Conservation (phyloP, 2,888 invertebrate genomes). For the Agrotis clavis region DNA sequence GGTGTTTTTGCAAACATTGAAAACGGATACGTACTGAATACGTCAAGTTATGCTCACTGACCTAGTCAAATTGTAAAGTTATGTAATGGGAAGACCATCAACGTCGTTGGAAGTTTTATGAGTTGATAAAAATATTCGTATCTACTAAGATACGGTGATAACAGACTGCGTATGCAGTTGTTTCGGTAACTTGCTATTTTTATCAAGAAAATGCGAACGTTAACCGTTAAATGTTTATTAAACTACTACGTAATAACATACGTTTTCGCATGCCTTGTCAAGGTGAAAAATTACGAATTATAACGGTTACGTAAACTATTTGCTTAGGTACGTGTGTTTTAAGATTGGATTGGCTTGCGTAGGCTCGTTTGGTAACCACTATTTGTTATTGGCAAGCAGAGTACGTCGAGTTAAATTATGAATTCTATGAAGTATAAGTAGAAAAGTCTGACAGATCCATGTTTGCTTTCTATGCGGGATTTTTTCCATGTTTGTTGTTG, state of each 20-base stretch:
- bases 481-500: not conserved
- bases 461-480: not conserved
- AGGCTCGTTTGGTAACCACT: constrained; percentile 3
- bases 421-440: not conserved
- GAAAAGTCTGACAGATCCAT: not conserved
- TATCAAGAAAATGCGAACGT: constrained; percentile 9
- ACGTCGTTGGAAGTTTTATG: constrained; percentile 17
- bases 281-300: constrained; percentile 28
- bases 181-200: not conserved
- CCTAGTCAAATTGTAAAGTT: not conserved
- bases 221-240: constrained; percentile 13
- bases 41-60: not conserved
- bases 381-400: not conserved
- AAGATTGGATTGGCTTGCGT: constrained; percentile 14
- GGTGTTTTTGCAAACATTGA: too few relatives aligned
- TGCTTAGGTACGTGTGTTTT: not conserved
- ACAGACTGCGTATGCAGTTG: constrained; percentile 9
- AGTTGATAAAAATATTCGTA: constrained; percentile 2
- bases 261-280: constrained; percentile 20
- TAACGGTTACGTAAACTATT: constrained; percentile 35
- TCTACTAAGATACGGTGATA: not conserved
- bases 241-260: constrained; percentile 11
- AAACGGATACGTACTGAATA: too few relatives aligned
- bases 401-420: not conserved
- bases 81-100: not conserved